Evolutionary conservation across 2,797 vertebrate genomes (phyloP), one percentile per base, ranked within the genome.

Genomic region (Mallotus villosus): DNA sequence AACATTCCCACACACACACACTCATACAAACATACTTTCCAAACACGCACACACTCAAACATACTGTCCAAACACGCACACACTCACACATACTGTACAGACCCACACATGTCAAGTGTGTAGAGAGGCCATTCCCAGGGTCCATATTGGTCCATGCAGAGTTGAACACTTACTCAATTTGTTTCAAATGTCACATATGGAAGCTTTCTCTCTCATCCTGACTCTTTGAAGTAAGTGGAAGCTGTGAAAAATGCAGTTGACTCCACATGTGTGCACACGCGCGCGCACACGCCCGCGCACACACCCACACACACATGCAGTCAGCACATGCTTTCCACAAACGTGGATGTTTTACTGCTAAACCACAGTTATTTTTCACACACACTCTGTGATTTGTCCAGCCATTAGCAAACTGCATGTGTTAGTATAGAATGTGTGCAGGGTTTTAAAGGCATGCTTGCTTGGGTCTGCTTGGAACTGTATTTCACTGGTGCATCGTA

Each of bases 121-220:
- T 69, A 69, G 1, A 34, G 63, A 63, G 76, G 79, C 84, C 74
- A 60, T 86, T 85, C 82, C 80, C 77, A 71, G 85, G 83, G 78
- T 81, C 83, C 86, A 89, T 87, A 89, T 78, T 86, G 84, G 86
- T 83, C 81, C 83, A 84, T 73, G 90, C 84, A 77, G 86, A 81
- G 88, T 85, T 19, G 75, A 87, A 73, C 84, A 91, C 87, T 92
- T 90, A 89, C 90, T 93, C 92, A 91, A 89, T 92, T 93, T 93
- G 92, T 93, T 93, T 91, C 86, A 91, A 93, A 93, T 91, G 91
- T 92, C 89, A 90, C 93, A 93, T 92, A 92, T 92, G 91, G 92
- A 93, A 93, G 88, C 90, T 90, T 90, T 93, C 90, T 87, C 89
- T 92, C 86, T 88, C 85, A 82, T 86, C 81, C 86, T 77, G 78